A percentile compares a stretch with the other conserved stretches of the same genome.
Conservation (phyloP, 2,888 invertebrate species). For the Dryococelus australis region DNA sequence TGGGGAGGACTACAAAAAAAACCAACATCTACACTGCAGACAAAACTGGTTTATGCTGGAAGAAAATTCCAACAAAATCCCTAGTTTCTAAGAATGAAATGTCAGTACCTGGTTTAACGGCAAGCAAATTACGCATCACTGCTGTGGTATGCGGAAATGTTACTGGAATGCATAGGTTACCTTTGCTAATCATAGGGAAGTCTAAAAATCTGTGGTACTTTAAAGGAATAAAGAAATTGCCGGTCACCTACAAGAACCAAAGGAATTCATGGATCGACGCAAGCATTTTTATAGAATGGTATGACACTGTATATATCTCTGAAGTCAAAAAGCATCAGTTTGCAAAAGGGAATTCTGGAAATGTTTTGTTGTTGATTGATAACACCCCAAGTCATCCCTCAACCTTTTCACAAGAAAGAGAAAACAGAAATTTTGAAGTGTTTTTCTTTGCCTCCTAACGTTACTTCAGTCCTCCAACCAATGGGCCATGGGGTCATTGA, state of each 20-base stretch:
- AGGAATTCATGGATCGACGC: constrained; percentile 5
- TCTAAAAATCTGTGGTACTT: background rate
- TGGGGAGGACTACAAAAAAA: background rate
- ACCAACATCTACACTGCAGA: background rate
- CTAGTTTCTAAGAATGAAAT: background rate
- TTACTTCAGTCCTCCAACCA: constrained; percentile 26
- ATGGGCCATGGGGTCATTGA: constrained; percentile 4
- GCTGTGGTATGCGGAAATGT: background rate
- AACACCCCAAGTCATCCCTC: background rate
- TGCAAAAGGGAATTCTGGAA: constrained; percentile 12
- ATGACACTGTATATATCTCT: background rate
- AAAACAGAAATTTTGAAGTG: background rate
- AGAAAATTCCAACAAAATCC: background rate
- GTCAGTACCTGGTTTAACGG: background rate
- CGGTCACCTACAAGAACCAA: constrained; percentile 13
- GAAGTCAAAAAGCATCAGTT: too few species aligned
- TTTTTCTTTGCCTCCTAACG: background rate
- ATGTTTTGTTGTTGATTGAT: constrained; percentile 21
- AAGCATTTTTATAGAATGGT: constrained; percentile 5
- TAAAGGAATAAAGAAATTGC: background rate
- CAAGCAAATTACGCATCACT: background rate
- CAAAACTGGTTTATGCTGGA: background rate
- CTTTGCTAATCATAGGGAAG: too few species aligned
- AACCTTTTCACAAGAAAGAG: too few species aligned
- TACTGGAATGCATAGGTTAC: background rate